A percentile compares a stretch with the other conserved stretches of the same genome.
Conservation (phyloP, 2,797 vertebrate genomes). For the Vipera ursinii region DNA sequence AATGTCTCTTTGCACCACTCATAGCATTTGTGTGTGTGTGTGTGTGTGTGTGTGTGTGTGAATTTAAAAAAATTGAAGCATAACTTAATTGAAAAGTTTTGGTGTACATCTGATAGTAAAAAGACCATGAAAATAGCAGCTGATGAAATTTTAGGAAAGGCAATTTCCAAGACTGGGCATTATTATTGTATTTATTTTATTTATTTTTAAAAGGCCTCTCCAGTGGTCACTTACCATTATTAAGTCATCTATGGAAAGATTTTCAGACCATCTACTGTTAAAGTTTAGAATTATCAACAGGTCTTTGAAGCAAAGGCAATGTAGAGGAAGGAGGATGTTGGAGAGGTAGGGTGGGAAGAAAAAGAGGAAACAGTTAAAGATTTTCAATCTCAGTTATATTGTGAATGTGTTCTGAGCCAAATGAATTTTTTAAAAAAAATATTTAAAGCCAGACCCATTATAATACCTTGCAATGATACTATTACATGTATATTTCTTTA, state of each 20-base stretch:
- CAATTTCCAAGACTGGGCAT: not conserved
- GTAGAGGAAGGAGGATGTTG: not conserved
- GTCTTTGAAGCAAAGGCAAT: not conserved
- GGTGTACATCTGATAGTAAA: not conserved
- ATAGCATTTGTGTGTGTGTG: too few species aligned
- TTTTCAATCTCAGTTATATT: not conserved
- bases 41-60: too few species aligned
- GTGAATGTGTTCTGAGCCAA: not conserved
- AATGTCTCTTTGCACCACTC: too few species aligned
- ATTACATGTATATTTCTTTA: conserved; percentile 46
- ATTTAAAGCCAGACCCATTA: not conserved
- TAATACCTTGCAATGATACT: not conserved
- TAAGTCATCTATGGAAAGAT: not conserved
- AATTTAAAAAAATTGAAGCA: not conserved
- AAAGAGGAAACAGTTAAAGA: not conserved
- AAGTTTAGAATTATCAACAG: not conserved
- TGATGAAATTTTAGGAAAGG: not conserved
- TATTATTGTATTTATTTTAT: not conserved
- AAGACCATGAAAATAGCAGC: not conserved
- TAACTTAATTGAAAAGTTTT: not conserved
- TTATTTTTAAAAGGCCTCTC: not conserved
- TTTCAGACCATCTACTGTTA: not conserved
- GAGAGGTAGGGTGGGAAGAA: not conserved
- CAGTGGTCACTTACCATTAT: not conserved
- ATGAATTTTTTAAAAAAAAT: not conserved